Evolutionary conservation across 1,140 invertebrate genomes (phyloP), one percentile per base, ranked within the genome.

Genomic region (Aphelinus atriplicis): DNA sequence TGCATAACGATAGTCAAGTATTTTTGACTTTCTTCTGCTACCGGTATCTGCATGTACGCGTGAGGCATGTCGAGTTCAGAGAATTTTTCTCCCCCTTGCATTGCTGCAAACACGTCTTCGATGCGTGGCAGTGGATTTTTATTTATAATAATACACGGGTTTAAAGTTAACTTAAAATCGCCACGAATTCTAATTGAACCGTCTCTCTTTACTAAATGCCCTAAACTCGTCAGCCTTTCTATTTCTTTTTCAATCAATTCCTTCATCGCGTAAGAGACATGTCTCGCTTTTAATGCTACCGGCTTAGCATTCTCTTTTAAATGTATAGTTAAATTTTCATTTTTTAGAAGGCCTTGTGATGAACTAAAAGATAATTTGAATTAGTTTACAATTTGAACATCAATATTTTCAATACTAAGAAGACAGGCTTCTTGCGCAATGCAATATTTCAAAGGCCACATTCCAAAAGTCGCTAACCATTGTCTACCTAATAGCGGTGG

Each of bases 1-100:
- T 78, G 73, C 70, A 83, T 84, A 45, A 71, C 55, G 10, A 78
- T 76, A 10, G 73, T 78, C 66, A 5, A 61, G 3, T 71, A 48
- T 46, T 71, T 53, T 2, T 58, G 56, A 7, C 61, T 73, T 42
- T 64, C 9, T 43, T 60, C 42, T 2, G 64, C 42, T 3, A 78
- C 60, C 7, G 71, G 74, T 48, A 78, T 73, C 61, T 78, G 70
- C 66, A 78, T 76, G 50, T 73, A 76, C 0, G 74, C 77, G 42
- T 73, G 66, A 10, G 56, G 55, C 2, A 78, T 50, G 51, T 76
- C 71, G 1, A 76, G 60, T 66, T 67, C n/a, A 1, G 58, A 56
- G 53, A 75, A 75, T 1, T 3, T 42, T 46, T 69, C 45, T 3
- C 9, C 51, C 9, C 51, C 51, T 53, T 53, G 9, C 51, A 53